Evolutionary conservation across 2,113 vertebrate genomes (phyloP).

Genomic region (Python bivittatus): DNA sequence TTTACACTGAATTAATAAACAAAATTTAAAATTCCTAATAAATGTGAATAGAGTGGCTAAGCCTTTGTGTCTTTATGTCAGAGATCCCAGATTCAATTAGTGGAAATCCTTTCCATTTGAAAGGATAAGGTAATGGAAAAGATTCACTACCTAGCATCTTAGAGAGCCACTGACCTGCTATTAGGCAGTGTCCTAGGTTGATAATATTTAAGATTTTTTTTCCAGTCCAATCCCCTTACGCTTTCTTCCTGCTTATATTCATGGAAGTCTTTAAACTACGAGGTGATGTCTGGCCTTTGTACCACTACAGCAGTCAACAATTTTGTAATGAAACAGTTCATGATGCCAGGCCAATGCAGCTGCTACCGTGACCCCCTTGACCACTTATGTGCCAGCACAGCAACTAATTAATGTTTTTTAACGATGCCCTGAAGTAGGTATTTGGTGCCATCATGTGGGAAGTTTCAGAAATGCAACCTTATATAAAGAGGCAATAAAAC

Average conservation of each 20-base stretch:
- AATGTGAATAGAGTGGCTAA: background rate
- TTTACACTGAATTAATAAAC: background rate
- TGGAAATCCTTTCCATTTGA: background rate
- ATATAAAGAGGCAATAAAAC: background rate
- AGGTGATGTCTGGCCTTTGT: background rate
- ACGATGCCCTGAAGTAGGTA: constrained; percentile 27
- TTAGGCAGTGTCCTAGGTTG: background rate
- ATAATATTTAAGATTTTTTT: background rate
- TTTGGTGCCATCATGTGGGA: constrained; percentile 74
- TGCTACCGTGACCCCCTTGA: background rate
- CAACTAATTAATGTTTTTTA: background rate
- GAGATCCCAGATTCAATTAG: background rate
- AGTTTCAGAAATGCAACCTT: constrained; percentile 53
- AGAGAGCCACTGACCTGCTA: background rate
- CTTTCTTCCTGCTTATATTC: background rate
- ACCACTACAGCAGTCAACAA: background rate
- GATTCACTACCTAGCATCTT: background rate
- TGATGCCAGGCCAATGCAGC: background rate
- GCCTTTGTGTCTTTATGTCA: background rate
- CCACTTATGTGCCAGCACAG: background rate
- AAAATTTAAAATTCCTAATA: background rate
- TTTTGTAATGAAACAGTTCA: background rate
- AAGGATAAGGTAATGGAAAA: background rate
- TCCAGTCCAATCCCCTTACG: background rate
- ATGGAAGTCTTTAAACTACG: background rate